Conservation (phyloP, 1,140 invertebrate species). For the Brachionus manjavacas region DNA sequence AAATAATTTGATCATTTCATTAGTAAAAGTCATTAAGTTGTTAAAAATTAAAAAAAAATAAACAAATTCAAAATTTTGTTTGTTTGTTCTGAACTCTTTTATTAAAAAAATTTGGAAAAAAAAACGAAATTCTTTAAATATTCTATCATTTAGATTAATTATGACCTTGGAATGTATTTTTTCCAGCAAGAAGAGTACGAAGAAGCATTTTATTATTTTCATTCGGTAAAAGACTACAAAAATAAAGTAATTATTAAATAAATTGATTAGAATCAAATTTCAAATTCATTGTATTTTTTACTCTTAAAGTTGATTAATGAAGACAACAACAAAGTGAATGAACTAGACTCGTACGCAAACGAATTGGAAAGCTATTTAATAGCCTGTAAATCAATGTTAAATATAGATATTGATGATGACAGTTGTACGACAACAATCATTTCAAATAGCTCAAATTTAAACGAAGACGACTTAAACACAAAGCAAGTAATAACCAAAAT, state of each 20-base stretch:
- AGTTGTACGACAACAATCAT: neutral
- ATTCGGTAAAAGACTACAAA: slow-evolving; percentile 22
- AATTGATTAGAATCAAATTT: neutral
- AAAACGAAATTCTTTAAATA: too few species aligned
- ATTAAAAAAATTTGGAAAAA: neutral
- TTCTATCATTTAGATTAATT: neutral
- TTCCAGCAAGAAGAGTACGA: slow-evolving; percentile 41
- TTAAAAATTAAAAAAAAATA: neutral
- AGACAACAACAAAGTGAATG: neutral
- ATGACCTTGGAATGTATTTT: slow-evolving; percentile 36
- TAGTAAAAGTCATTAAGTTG: too few species aligned
- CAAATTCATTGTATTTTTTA: too few species aligned
- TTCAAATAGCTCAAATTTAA: neutral
- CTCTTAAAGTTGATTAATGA: neutral
- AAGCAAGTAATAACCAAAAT: slow-evolving; percentile 21
- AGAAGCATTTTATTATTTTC: slow-evolving; percentile 29
- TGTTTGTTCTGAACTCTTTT: neutral
- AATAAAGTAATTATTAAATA: neutral
- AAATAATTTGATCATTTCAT: neutral
- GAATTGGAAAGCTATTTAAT: slow-evolving; percentile 39
- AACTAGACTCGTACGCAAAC: slow-evolving; percentile 27
- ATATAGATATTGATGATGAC: slow-evolving; percentile 18
- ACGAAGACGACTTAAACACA: neutral
- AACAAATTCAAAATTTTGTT: neutral
- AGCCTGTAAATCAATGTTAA: slow-evolving; percentile 38